phyloP scores from a whole-genome alignment of 1,140 invertebrate genomes.

The Cydia pomonella region DNA sequence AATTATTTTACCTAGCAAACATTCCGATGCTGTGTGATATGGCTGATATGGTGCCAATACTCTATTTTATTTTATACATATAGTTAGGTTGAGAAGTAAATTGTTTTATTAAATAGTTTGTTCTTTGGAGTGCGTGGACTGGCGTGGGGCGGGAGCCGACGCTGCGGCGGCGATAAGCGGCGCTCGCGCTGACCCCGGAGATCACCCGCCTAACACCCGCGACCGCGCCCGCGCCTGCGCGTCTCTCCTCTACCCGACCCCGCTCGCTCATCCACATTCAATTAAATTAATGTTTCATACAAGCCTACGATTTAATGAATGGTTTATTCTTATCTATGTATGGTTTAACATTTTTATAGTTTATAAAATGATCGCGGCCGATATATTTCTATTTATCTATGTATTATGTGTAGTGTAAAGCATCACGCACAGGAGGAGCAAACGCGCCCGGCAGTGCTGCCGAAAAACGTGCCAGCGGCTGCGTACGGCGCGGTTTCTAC shows the following conservation, averaged over 20 bases:
- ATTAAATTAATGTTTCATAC: background rate
- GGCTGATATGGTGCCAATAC: no score
- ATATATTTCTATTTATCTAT: background rate
- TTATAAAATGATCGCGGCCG: background rate
- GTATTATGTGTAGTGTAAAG: background rate
- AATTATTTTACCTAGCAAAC: no score
- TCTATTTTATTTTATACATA: no score
- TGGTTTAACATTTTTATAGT: background rate
- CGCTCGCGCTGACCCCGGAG: constrained; percentile 47
- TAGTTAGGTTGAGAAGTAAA: background rate
- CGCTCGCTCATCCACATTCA: background rate
- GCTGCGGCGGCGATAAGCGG: constrained; percentile 49
- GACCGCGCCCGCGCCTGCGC: constrained; percentile 31
- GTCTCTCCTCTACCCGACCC: constrained; percentile 31
- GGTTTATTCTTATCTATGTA: background rate
- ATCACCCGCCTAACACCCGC: constrained; percentile 32
- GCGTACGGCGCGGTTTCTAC: constrained; percentile 2
- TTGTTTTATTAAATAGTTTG: background rate
- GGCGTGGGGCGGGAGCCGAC: constrained; percentile 32
- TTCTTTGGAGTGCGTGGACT: background rate
- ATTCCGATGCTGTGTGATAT: no score
- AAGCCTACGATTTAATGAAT: background rate
- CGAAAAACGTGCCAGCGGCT: constrained; percentile 28
- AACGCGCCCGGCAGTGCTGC: constrained; percentile 28
- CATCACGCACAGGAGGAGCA: constrained; percentile 35